Conservation (phyloP, 2,888 invertebrate genomes). For the Cataglyphis rosenhaueri region DNA sequence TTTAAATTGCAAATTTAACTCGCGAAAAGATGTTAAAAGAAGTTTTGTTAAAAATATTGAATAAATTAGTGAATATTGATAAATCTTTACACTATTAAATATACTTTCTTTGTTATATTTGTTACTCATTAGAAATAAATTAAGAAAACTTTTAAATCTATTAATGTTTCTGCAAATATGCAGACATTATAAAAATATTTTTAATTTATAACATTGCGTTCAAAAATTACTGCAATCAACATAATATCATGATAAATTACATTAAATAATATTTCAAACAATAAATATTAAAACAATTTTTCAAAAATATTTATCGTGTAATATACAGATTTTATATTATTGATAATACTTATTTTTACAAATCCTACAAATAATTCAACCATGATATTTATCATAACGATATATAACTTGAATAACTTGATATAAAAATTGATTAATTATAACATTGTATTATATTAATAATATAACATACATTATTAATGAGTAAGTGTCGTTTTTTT, state of each 20-base stretch:
- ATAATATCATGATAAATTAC: neutral
- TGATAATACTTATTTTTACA: neutral
- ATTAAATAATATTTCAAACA: neutral
- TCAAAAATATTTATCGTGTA: neutral
- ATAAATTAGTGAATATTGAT: neutral
- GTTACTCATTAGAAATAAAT: neutral
- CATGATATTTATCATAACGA: neutral
- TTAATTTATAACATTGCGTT: neutral
- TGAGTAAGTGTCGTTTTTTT: neutral
- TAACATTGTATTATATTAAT: neutral
- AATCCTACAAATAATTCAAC: neutral
- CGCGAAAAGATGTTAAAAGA: neutral
- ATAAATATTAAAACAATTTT: neutral
- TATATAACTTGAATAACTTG: neutral
- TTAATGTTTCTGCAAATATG: neutral
- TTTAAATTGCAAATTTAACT: neutral
- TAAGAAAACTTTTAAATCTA: neutral
- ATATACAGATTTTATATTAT: neutral
- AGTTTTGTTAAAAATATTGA: neutral
- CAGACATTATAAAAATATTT: neutral
- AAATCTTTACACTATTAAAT: neutral
- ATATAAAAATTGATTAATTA: neutral
- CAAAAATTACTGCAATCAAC: neutral
- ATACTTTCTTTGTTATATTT: neutral
- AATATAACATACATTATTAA: slow-evolving; percentile 6